phyloP scores from a whole-genome alignment of 2,797 vertebrate genomes.

The Pangasius krempfi region DNA sequence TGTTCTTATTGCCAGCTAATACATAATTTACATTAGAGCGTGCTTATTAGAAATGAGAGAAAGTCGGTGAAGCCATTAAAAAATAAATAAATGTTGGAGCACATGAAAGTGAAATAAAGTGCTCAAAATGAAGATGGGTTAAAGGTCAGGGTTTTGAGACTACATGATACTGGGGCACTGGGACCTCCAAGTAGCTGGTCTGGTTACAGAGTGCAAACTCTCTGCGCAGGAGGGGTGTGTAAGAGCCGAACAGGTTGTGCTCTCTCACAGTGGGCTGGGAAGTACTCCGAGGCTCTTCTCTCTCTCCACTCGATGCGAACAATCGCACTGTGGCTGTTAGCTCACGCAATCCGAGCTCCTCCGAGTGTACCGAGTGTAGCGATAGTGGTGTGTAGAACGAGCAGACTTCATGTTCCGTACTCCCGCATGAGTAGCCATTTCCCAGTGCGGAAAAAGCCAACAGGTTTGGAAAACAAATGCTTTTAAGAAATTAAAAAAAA shows the following conservation, averaged over 20 bases:
- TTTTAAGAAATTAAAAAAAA: background rate
- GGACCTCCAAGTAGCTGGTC: background rate
- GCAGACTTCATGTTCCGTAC: background rate
- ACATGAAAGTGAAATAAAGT: background rate
- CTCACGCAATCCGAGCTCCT: background rate
- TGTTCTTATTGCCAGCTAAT: background rate
- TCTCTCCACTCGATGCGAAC: background rate
- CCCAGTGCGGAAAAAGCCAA: background rate
- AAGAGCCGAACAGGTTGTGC: constrained; percentile 11
- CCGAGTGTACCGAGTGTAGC: background rate
- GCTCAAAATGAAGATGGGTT: background rate
- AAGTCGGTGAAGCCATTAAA: background rate
- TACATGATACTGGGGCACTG: background rate
- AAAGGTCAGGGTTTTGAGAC: background rate
- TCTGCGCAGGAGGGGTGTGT: constrained; percentile 2
- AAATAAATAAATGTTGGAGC: background rate
- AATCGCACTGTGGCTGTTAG: background rate
- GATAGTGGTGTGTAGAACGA: background rate
- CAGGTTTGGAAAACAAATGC: background rate
- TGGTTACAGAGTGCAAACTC: background rate
- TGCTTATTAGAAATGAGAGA: background rate
- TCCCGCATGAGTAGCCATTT: background rate
- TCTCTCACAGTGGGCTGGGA: background rate
- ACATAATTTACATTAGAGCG: background rate
- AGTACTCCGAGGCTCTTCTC: background rate